phyloP scores from a whole-genome alignment of 2,113 vertebrate genomes.

The Hydrolagus affinis region DNA sequence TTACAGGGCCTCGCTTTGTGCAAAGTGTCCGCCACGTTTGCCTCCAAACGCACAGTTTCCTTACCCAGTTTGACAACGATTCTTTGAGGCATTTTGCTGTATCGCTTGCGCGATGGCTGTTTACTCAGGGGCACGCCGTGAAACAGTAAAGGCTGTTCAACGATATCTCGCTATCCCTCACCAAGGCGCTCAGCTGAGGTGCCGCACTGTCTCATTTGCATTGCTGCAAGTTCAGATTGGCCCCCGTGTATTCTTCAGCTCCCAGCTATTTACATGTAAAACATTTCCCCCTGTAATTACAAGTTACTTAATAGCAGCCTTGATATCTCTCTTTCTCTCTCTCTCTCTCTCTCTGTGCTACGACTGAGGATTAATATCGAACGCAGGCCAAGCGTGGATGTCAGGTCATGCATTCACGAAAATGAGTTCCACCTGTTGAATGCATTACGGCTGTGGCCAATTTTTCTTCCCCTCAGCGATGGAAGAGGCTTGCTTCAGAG shows the following conservation, averaged over 20 bases:
- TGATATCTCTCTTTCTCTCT: neutral
- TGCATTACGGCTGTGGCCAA: neutral
- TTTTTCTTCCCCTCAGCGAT: neutral
- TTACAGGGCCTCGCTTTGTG: too few species aligned
- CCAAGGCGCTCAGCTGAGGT: neutral
- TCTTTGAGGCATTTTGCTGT: too few species aligned
- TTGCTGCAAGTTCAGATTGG: neutral
- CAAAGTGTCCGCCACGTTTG: too few species aligned
- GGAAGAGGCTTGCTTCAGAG: neutral
- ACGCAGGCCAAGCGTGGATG: neutral
- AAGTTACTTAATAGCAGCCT: neutral
- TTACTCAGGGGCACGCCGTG: too few species aligned
- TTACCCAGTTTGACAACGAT: too few species aligned
- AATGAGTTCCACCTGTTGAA: neutral
- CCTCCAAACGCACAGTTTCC: too few species aligned
- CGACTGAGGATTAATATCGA: neutral
- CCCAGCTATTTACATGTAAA: conserved; percentile 15
- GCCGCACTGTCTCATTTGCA: neutral
- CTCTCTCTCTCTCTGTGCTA: neutral
- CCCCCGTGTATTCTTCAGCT: neutral
- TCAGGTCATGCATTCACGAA: neutral
- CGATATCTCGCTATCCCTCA: too few species aligned
- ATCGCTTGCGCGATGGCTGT: too few species aligned
- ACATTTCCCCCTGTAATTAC: conserved; percentile 15
- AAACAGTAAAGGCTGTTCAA: too few species aligned